Base-by-base conservation (phyloP, 2,888 invertebrate species). In the Nomada lathburiana region DNA sequence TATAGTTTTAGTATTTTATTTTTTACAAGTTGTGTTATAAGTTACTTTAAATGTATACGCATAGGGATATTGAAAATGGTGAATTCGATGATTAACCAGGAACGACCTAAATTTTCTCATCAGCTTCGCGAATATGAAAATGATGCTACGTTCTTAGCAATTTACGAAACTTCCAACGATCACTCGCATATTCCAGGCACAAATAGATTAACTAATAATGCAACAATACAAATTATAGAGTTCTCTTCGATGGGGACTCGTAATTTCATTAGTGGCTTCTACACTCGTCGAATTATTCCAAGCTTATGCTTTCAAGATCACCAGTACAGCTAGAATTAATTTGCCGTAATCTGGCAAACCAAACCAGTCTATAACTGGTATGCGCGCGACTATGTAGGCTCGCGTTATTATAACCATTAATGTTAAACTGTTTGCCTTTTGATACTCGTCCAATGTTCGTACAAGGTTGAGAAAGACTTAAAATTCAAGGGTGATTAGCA, bases 371-470 rank as follows among this genome's bases (percentile, higher is more conserved):
- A n/a, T 18, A 23, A 59, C n/a, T n/a, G 52, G 36, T 18, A 16
- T 7, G 52, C 20, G 26, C 53, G 23, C 72, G 55, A 70, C 44
- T 67, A 11, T 52, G 36, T 63, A 68, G 68, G 67, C 63, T 70
- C 70, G 60, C 62, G 72, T 75, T 84, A 80, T 57, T 55, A 71
- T 53, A 74, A 53, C 3, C 26, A 26, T 72, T 53, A 73, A 26
- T 26, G 60, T 47, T 50, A 59, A 36, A 55, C 36, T 20, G 29
- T 75, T 70, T 68, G 59, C 65, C 59, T 55, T 82, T 60, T 57
- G 36, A 70, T 50, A 52, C 26, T 59, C 68, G 68, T 53, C 50
- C 55, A 63, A 50, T 71, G 50, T 13, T 47, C 23, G 18, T 20
- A 1, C 36, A 52, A 59, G 23, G 26, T 57, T 42, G 42, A 62